These are phyloP conservation scores for Orthonyx spaldingii DNA, from an alignment of 2,113 vertebrate species.

Conservation along the genomic window DNA sequence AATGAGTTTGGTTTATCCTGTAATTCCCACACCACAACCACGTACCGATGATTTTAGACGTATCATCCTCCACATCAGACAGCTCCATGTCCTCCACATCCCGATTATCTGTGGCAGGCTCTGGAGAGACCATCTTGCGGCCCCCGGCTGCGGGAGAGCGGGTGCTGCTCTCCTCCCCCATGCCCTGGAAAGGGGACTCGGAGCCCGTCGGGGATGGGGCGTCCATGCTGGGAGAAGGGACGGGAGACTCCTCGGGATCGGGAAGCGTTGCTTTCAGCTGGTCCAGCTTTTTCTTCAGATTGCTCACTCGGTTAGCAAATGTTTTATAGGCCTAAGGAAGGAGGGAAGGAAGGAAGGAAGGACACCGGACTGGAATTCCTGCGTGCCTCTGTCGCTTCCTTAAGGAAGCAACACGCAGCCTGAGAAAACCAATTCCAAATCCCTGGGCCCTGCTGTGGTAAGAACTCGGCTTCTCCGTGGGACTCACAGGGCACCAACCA, in stretches of 20 bases:
- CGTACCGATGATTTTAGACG: conserved; percentile 81
- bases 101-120: conserved; percentile 78
- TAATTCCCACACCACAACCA: accelerated
- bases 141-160: conserved; percentile 53
- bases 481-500: background rate
- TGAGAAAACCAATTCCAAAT: background rate
- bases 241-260: conserved; percentile 89
- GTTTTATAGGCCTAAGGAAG: conserved; percentile 88
- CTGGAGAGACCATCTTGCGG: conserved; percentile 72
- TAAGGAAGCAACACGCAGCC: background rate
- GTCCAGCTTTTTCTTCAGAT: conserved; percentile 94
- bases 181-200: conserved; percentile 86
- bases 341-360: background rate
- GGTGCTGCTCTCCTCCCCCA: conserved; percentile 69
- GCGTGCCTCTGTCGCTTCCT: background rate
- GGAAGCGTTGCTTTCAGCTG: conserved; percentile 91
- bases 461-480: accelerated
- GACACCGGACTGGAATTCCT: background rate
- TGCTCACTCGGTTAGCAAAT: conserved; percentile 91
- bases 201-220: conserved; percentile 93
- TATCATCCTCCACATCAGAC: conserved; percentile 84
- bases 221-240: conserved; percentile 91
- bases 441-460: background rate
- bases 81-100: conserved; percentile 95
- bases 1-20: accelerated